Conservation (phyloP, 1,140 invertebrate genomes). For the Trichonephila inaurata region DNA sequence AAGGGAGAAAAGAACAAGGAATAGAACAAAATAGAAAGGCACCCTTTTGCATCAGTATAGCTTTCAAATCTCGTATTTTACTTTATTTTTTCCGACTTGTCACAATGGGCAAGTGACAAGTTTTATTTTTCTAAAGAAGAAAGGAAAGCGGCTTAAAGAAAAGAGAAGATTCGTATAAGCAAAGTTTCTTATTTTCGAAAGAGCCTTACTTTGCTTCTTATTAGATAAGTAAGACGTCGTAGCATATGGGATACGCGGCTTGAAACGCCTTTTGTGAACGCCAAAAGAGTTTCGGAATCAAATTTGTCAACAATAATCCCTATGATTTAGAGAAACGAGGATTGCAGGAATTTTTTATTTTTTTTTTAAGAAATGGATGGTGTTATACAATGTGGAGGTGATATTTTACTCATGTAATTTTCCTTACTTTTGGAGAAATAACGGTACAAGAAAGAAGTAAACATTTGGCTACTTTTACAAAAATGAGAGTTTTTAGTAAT, state of each 20-base stretch:
- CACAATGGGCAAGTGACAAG: slow-evolving; percentile 60
- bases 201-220: slow-evolving; percentile 46
- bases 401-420: too few relatives aligned
- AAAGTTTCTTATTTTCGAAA: slow-evolving; percentile 61
- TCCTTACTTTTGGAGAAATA: too few relatives aligned
- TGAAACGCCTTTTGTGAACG: slow-evolving; percentile 55
- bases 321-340: slow-evolving; percentile 31
- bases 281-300: slow-evolving; percentile 41
- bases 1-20: neutral
- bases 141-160: slow-evolving; percentile 42
- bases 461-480: neutral
- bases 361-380: neutral
- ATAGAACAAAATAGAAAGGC: neutral
- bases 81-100: slow-evolving; percentile 32
- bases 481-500: too few relatives aligned
- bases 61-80: slow-evolving; percentile 62
- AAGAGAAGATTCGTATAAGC: slow-evolving; percentile 49
- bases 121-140: slow-evolving; percentile 42
- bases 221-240: slow-evolving; percentile 49
- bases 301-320: slow-evolving; percentile 63
- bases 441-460: neutral
- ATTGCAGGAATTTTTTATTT: neutral
- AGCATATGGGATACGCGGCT: neutral
- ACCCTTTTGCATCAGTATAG: slow-evolving; percentile 42
- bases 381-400: neutral